Evolutionary conservation across 2,888 invertebrate species (phyloP), one percentile per base, ranked within the genome.

Genomic region (Parnassius apollo): DNA sequence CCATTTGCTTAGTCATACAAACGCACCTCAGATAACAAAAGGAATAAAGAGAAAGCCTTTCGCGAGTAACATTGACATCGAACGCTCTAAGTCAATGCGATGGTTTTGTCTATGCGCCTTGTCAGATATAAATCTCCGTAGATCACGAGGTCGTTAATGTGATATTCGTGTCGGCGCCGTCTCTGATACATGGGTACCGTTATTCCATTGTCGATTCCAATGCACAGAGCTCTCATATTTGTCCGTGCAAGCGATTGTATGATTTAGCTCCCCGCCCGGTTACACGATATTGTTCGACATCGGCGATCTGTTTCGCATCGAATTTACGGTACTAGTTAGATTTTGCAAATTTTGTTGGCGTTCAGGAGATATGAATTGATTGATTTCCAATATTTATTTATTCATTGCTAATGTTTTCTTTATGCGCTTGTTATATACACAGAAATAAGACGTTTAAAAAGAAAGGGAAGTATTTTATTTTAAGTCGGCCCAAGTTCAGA

Each of bases 61-160:
- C 48, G 59, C 65, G 59, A 69, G 50, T 35, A 45, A 56, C 56
- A 57, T 66, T 66, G 68, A 65, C 57, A 61, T 65, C 61, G 46
- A 62, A 61, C 44, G 55, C 55, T 56, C 56, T 49, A 25, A 56
- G 25, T 56, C 35, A 35, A 12, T 44, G 61, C 25, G 51, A 61
- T 61, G 51, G 58, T 57, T 65, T 48, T 62, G 57, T 68, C 73
- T 75, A 48, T 60, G 62, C 60, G 57, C 68, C 73, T 75, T 83
- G 86, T 85, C 83, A 81, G 86, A 86, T 88, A 88, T 88, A 90
- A 89, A 90, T 91, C 89, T 87, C 80, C 75, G 76, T 75, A 83
- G 88, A 88, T 89, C 88, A 88, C 88, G 89, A 88, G 87, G 85
- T 85, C 80, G 86, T 87, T 90, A 90, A 88, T 89, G 89, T 86